These are phyloP conservation scores for Echeneis naucrates DNA, from an alignment of 2,797 vertebrate genomes.

Conservation along the genomic window DNA sequence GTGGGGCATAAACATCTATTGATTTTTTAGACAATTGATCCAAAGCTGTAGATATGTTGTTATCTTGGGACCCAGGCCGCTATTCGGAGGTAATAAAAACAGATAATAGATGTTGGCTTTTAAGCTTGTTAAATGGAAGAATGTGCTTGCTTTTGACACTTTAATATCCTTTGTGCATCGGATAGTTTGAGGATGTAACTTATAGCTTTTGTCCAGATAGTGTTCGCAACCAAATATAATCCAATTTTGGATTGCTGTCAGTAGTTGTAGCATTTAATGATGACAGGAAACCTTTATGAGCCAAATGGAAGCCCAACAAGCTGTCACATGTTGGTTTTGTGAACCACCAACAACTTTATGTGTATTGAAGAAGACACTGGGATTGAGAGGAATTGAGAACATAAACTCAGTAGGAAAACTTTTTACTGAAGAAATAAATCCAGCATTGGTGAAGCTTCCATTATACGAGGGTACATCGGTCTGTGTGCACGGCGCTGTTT, in stretches of 20 bases:
- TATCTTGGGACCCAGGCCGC: neutral
- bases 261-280: neutral
- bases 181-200: neutral
- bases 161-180: neutral
- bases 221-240: neutral
- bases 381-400: no score
- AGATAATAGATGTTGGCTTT: neutral
- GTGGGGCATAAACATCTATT: neutral
- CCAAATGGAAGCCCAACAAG: no score
- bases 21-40: neutral
- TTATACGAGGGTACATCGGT: no score
- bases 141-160: neutral
- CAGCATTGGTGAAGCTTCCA: no score
- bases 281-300: no score
- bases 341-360: no score
- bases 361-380: no score
- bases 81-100: neutral
- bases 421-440: no score
- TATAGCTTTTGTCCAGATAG: neutral
- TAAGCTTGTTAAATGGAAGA: neutral
- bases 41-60: neutral
- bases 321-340: no score
- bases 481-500: no score
- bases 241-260: neutral
- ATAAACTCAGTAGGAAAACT: no score